These are phyloP conservation scores for Manis pentadactyla DNA, from an alignment of 2,797 vertebrate genomes.

Conservation along the genomic window DNA sequence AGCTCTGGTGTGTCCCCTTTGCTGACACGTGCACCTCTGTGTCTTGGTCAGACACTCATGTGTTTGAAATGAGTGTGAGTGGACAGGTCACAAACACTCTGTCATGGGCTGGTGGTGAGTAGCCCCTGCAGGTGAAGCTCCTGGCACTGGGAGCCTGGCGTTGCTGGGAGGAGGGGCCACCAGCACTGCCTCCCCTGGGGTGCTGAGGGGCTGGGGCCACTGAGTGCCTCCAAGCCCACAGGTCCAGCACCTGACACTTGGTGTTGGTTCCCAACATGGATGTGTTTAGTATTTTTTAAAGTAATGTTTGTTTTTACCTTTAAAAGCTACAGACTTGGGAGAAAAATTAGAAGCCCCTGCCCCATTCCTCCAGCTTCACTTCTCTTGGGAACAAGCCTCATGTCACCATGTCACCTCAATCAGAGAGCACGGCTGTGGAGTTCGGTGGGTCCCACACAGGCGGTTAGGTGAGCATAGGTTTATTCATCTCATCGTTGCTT, in stretches of 20 bases:
- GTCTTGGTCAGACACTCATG: too few species aligned
- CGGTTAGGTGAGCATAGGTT: rapidly evolving
- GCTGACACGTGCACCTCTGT: background rate
- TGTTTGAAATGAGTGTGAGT: too few species aligned
- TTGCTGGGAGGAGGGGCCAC: too few species aligned
- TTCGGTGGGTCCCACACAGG: too few species aligned
- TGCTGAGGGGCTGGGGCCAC: too few species aligned
- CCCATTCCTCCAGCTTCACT: background rate
- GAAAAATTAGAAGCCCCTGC: background rate
- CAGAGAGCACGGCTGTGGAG: rapidly evolving
- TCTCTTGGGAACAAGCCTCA: background rate
- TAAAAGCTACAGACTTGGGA: background rate
- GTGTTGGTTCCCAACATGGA: background rate
- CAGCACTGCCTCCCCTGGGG: background rate
- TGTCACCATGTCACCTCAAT: too few species aligned
- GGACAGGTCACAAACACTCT: background rate
- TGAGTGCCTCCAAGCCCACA: too few species aligned
- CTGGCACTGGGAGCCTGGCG: too few species aligned
- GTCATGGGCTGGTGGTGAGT: rapidly evolving
- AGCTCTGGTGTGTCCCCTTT: background rate
- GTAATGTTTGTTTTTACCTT: background rate
- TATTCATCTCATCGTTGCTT: background rate
- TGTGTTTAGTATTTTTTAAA: background rate
- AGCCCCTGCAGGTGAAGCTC: too few species aligned
- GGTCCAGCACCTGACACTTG: background rate